Conservation (phyloP, 1,140 invertebrate genomes). For the Archegozetes longisetosus region DNA sequence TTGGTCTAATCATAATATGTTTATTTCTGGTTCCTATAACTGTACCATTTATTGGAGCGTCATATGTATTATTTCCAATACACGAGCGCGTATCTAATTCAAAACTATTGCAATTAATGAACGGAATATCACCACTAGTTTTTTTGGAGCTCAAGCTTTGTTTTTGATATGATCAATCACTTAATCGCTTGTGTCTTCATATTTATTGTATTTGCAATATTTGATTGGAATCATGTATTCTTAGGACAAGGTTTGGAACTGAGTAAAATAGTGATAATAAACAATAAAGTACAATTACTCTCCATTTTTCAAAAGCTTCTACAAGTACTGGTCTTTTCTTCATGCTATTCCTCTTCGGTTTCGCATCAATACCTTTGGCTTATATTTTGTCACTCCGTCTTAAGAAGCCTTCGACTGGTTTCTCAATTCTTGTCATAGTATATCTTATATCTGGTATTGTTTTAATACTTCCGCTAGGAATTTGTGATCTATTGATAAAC, state of each 20-base stretch:
- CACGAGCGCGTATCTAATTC: slow-evolving; percentile 19
- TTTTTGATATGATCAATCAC: slow-evolving; percentile 15
- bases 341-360: slow-evolving; percentile 19
- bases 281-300: too few species aligned
- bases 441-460: not conserved
- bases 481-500: too few species aligned
- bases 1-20: too few species aligned
- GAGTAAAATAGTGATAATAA: too few species aligned
- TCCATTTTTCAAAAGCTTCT: too few species aligned
- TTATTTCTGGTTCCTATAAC: too few species aligned
- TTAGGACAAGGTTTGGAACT: not conserved
- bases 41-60: slow-evolving; percentile 17
- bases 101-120: slow-evolving; percentile 20
- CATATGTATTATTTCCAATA: slow-evolving; percentile 18
- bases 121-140: slow-evolving; percentile 7
- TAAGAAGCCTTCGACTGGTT: slow-evolving; percentile 16
- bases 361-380: slow-evolving; percentile 18
- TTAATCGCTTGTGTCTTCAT: slow-evolving; percentile 9
- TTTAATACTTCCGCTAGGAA: too few species aligned
- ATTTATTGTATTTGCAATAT: slow-evolving; percentile 16
- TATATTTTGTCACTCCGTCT: slow-evolving; percentile 17
- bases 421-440: slow-evolving; percentile 16
- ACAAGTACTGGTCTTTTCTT: slow-evolving; percentile 9
- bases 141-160: slow-evolving; percentile 18
- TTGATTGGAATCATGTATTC: not conserved